Conservation (phyloP, 2,888 invertebrate genomes). For the Myathropa florea region DNA sequence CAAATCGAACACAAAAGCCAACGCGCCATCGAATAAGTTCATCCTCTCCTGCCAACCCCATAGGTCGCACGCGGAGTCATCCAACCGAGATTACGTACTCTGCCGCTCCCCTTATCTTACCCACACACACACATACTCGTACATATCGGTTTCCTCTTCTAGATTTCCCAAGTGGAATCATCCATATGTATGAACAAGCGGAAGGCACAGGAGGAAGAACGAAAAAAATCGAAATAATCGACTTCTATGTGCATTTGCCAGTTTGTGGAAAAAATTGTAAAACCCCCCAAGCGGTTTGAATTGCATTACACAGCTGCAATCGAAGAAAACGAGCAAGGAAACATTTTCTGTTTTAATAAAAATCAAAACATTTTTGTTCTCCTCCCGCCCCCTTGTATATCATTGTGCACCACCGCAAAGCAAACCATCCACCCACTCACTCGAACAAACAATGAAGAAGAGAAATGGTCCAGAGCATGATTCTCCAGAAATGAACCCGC, state of each 20-base stretch:
- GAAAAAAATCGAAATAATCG: not conserved
- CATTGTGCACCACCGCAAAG: not conserved
- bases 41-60: not conserved
- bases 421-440: not conserved
- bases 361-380: conserved; percentile 20
- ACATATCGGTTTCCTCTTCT: not conserved
- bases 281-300: conserved; percentile 41
- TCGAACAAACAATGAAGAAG: not conserved
- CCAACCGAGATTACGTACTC: conserved; percentile 44
- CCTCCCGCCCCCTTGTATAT: not conserved
- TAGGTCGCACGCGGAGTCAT: conserved; percentile 39
- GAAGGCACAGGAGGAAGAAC: not conserved
- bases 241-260: not conserved
- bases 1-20: conserved; percentile 65
- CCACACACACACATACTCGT: not conserved
- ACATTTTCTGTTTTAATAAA: conserved; percentile 57
- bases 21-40: conserved; percentile 43
- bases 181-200: not conserved
- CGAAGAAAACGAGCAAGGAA: conserved; percentile 16
- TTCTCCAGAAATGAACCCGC: conserved; percentile 13
- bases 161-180: conserved; percentile 48
- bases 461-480: conserved; percentile 54
- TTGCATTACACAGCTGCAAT: conserved; percentile 51
- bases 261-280: not conserved
- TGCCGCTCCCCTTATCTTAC: not conserved